A percentile compares a stretch with the other conserved stretches of the same genome.
Conservation (phyloP, 2,113 vertebrate genomes). For the Pollachius pollachius region DNA sequence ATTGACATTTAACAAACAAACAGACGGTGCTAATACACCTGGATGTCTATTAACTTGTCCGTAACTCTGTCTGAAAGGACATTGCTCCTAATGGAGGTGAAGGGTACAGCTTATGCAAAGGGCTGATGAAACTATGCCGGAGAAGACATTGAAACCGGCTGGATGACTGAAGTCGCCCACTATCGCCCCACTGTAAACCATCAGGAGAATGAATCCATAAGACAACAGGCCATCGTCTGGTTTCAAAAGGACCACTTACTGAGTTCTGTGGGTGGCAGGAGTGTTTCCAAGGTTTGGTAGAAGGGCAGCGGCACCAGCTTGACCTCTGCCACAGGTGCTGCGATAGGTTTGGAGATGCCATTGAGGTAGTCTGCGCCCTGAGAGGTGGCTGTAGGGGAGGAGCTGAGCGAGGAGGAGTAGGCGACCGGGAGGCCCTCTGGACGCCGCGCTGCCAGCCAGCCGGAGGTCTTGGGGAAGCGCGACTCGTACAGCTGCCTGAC, state of each 20-base stretch:
- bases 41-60: too few relatives aligned
- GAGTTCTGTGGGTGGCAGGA: slow-evolving; percentile 91
- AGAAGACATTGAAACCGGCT: too few relatives aligned
- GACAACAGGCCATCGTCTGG: too few relatives aligned
- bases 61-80: too few relatives aligned
- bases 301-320: slow-evolving; percentile 93
- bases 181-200: too few relatives aligned
- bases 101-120: too few relatives aligned
- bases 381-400: slow-evolving; percentile 71
- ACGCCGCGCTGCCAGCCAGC: slow-evolving; percentile 69
- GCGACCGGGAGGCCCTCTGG: slow-evolving; percentile 78
- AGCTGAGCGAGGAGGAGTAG: slow-evolving; percentile 73
- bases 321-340: slow-evolving; percentile 79
- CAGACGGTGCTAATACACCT: too few relatives aligned
- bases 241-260: slow-evolving; percentile 71
- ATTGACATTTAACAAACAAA: too few relatives aligned
- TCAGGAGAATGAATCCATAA: too few relatives aligned
- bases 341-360: slow-evolving; percentile 80
- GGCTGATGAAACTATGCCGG: too few relatives aligned
- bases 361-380: slow-evolving; percentile 94
- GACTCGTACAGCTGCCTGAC: slow-evolving; percentile 97
- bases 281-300: slow-evolving; percentile 91
- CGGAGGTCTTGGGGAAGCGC: slow-evolving; percentile 85
- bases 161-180: too few relatives aligned
- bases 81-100: too few relatives aligned